phyloP scores from a whole-genome alignment of 2,888 invertebrate genomes.

The Agonopterix heracliana region DNA sequence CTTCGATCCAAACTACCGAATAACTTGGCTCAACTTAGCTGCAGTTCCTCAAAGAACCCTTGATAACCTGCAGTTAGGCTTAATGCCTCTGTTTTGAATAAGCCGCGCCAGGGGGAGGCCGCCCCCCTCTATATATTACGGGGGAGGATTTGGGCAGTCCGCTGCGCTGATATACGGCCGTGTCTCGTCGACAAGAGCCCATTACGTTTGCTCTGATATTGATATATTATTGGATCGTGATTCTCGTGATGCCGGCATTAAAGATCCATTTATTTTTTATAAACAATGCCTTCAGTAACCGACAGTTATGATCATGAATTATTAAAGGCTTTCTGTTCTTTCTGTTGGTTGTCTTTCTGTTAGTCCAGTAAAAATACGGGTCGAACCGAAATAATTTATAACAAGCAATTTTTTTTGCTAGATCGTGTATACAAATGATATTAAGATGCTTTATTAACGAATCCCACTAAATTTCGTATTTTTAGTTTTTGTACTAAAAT shows the following conservation, averaged over 20 bases:
- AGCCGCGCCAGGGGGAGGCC: constrained; percentile 28
- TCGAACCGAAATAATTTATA: too few relatives aligned
- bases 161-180: constrained; percentile 39
- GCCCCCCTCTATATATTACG: constrained; percentile 19
- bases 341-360: too few relatives aligned
- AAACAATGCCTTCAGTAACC: too few relatives aligned
- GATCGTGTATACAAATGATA: too few relatives aligned
- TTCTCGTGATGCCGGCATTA: constrained; percentile 12
- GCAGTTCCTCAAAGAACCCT: constrained; percentile 43
- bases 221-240: constrained; percentile 25
- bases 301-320: too few relatives aligned
- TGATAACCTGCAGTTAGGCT: constrained; percentile 47
- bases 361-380: too few relatives aligned
- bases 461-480: too few relatives aligned
- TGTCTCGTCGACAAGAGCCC: constrained; percentile 23
- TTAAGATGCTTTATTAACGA: too few relatives aligned
- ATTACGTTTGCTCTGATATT: constrained; percentile 37
- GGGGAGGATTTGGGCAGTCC: constrained; percentile 35
- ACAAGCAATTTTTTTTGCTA: too few relatives aligned
- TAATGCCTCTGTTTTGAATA: constrained; percentile 55
- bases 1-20: constrained; percentile 40
- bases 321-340: too few relatives aligned
- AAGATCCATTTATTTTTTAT: constrained; percentile 11
- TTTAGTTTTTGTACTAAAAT: too few relatives aligned
- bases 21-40: constrained; percentile 17